Evolutionary conservation across 2,888 invertebrate genomes (phyloP).

Genomic region (Morpho achilles): DNA sequence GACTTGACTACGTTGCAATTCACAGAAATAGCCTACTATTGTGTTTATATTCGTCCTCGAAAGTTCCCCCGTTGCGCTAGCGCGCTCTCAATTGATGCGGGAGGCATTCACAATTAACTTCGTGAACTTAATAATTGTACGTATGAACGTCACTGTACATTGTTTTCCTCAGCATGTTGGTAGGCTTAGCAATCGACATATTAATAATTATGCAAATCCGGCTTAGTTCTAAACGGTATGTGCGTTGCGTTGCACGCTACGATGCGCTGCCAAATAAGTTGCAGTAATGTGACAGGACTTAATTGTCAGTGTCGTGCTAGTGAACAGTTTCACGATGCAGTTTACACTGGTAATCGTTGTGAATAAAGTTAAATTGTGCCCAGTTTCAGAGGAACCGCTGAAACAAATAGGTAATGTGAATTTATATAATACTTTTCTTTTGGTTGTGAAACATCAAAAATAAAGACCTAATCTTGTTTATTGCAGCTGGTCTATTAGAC

Average conservation of each 20-base stretch:
- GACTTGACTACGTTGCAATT: constrained; percentile 41
- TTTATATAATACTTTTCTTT: too few species aligned
- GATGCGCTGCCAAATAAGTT: constrained; percentile 61
- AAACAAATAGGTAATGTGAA: constrained; percentile 55
- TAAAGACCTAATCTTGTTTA: background rate
- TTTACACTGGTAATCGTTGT: constrained; percentile 73
- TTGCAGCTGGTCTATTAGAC: too few species aligned
- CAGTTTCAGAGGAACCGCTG: constrained; percentile 57
- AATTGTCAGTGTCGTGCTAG: constrained; percentile 24
- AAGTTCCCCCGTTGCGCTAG: constrained; percentile 66
- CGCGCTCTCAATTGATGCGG: constrained; percentile 69
- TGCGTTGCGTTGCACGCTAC: constrained; percentile 62
- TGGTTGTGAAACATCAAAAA: too few species aligned
- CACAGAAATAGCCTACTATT: constrained; percentile 61
- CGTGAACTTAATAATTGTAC: constrained; percentile 61
- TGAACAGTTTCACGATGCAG: constrained; percentile 53
- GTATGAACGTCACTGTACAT: constrained; percentile 58
- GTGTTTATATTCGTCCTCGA: constrained; percentile 70
- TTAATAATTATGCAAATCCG: constrained; percentile 67
- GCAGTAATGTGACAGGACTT: constrained; percentile 57
- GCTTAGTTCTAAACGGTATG: constrained; percentile 66
- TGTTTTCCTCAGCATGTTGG: constrained; percentile 54
- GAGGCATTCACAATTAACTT: constrained; percentile 74
- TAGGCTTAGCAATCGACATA: constrained; percentile 62
- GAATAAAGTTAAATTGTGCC: constrained; percentile 70